Percentiles rank a stretch among this genome's conserved stretches.
Conservation (phyloP, 2,797 vertebrate genomes). For the Malacoraja senta region DNA sequence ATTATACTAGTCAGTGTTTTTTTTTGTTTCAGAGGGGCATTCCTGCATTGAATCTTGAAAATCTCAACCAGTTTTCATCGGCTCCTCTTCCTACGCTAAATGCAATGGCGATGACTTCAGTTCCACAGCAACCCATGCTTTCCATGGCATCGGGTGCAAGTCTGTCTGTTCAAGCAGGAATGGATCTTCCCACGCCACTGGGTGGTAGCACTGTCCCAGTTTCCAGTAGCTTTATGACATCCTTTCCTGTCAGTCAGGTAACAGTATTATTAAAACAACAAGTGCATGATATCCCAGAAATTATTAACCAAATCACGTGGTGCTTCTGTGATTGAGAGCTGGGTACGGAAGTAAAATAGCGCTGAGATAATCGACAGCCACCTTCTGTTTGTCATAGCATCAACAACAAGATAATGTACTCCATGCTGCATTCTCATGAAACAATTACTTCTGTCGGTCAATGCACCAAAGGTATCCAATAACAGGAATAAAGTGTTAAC, state of each 20-base stretch:
- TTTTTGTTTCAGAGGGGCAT: slow-evolving; percentile 73
- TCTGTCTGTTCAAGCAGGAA: slow-evolving; percentile 63
- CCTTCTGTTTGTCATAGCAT: background rate
- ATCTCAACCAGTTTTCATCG: slow-evolving; percentile 82
- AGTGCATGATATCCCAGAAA: background rate
- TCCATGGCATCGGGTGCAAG: slow-evolving; percentile 53
- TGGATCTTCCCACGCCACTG: slow-evolving; percentile 55
- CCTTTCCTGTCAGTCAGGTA: slow-evolving; percentile 50
- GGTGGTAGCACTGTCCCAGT: slow-evolving; percentile 51
- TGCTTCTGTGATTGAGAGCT: background rate
- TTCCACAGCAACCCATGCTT: slow-evolving; percentile 74
- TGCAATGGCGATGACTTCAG: slow-evolving; percentile 66
- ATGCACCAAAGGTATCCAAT: background rate
- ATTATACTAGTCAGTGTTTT: background rate
- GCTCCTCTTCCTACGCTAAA: slow-evolving; percentile 83
- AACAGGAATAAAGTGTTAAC: background rate
- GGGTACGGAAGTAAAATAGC: background rate
- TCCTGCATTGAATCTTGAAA: slow-evolving; percentile 79
- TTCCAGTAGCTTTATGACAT: slow-evolving; percentile 54
- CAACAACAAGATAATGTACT: background rate
- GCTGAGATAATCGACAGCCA: background rate
- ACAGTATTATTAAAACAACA: background rate
- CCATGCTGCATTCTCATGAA: background rate
- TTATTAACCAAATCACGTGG: background rate
- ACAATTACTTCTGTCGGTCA: background rate